These are phyloP conservation scores for Kryptolebias marmoratus DNA, from an alignment of 2,113 vertebrate genomes.

Conservation along the genomic window DNA sequence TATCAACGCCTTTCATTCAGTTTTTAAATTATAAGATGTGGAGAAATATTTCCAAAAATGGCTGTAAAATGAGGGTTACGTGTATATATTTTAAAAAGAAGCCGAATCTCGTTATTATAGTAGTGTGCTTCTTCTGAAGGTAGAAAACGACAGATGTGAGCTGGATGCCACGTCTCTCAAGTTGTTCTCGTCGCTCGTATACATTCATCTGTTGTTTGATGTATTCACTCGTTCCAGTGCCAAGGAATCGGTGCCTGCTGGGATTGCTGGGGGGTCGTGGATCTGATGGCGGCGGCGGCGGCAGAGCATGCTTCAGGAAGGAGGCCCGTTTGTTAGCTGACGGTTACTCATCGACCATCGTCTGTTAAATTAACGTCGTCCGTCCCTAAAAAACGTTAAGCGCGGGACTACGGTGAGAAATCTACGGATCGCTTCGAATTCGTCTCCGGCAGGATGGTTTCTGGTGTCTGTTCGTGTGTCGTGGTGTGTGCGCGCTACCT, in stretches of 20 bases:
- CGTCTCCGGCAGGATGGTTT: constrained; percentile 16
- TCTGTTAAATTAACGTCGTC: constrained; percentile 72
- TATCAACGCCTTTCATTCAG: too few species aligned
- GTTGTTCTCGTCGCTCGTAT: constrained; percentile 57
- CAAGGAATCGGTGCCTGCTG: constrained; percentile 72
- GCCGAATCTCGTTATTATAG: too few species aligned
- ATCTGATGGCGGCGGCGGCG: background rate
- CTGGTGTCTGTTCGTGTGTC: constrained; percentile 24
- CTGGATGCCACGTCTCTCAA: constrained; percentile 56
- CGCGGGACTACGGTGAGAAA: constrained; percentile 46
- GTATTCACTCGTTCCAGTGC: constrained; percentile 66
- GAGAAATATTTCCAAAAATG: too few species aligned
- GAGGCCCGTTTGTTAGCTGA: constrained; percentile 35
- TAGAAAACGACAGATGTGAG: constrained; percentile 61
- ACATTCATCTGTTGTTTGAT: constrained; percentile 73
- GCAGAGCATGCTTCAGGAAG: background rate
- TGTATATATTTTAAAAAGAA: too few species aligned
- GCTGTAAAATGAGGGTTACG: too few species aligned
- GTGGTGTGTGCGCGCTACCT: constrained; percentile 64
- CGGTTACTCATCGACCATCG: constrained; percentile 64
- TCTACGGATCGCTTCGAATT: constrained; percentile 50
- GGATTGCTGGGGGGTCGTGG: constrained; percentile 31
- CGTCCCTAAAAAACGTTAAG: constrained; percentile 44
- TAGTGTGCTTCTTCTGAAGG: constrained; percentile 19
- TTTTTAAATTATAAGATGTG: too few species aligned